Evolutionary conservation across 2,797 vertebrate species (phyloP), one percentile per base, ranked within the genome.

Genomic region (Netta rufina): DNA sequence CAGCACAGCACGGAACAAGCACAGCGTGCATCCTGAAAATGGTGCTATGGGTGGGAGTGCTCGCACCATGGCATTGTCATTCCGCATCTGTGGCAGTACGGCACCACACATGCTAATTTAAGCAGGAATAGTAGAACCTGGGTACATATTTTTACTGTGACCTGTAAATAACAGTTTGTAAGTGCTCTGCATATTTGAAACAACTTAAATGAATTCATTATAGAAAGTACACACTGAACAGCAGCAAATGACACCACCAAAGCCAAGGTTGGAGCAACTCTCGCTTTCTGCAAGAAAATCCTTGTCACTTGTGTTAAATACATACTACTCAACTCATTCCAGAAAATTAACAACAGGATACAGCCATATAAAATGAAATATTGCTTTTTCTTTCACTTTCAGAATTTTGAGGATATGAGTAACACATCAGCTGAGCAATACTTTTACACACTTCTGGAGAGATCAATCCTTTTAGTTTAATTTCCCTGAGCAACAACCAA

Each of bases 331-430:
- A 85, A 81, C 58, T 58, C 69, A 81, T 67, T 90, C 65, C 87
- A 88, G 66, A 86, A 90, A 92, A 93, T 53, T 61, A 89, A 39
- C 54, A 76, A 33, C 60, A 92, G 81, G 57, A 77, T 65, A 84
- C 11, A 79, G 60, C n/a, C 62, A 51, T 69, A 87, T 19, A 57
- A 94, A 94, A 33, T 80, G 69, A 61, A 33, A 76, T 1, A 74
- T 41, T 45, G 33, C 71, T 93, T 93, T 83, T 92, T 91, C 81
- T 95, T 95, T 95, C 86, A 70, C 61, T 94, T 95, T 94, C 85
- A 84, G 41, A 79, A 66, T n/a, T 80, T 39, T n/a, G 71, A 76
- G 80, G 53, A 70, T 10, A 21, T 54, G 41, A 92, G 2, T 22
- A 75, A 82, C 27, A 32, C 53, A 80, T 85, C 43, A 79, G 10